phyloP scores from a whole-genome alignment of 2,797 vertebrate species.

The Liparis tanakae region DNA sequence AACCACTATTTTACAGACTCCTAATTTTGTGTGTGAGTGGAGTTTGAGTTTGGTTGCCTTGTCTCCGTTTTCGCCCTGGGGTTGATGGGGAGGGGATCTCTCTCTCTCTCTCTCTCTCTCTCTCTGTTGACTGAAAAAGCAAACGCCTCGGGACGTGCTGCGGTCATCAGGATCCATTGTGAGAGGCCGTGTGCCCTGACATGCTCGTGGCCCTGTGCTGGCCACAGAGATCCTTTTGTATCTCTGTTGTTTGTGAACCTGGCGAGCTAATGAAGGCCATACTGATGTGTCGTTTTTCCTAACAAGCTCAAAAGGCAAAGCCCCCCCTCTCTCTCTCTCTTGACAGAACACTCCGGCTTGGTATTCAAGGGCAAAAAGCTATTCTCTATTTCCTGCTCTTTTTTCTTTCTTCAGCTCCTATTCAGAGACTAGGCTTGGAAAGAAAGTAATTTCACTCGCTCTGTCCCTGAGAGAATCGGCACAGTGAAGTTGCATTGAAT shows the following conservation, averaged over 20 bases:
- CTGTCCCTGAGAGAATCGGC: slow-evolving; percentile 80
- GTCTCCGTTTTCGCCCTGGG: slow-evolving; percentile 13
- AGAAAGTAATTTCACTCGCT: slow-evolving; percentile 80
- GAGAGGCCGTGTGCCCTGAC: slow-evolving; percentile 46
- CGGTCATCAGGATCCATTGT: slow-evolving; percentile 72
- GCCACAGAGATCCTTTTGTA: slow-evolving; percentile 52
- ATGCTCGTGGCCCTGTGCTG: slow-evolving; percentile 44
- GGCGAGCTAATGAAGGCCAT: slow-evolving; percentile 69
- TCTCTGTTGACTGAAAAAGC: slow-evolving; percentile 51
- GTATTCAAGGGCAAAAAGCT: slow-evolving; percentile 77
- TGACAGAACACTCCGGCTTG: slow-evolving; percentile 65
- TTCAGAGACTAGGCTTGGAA: slow-evolving; percentile 71
- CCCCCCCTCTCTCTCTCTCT: slow-evolving; percentile 56
- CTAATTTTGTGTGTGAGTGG: slow-evolving; percentile 54
- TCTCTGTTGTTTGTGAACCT: slow-evolving; percentile 64
- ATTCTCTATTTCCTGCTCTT: slow-evolving; percentile 66
- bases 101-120: slow-evolving; percentile 24
- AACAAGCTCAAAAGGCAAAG: slow-evolving; percentile 58
- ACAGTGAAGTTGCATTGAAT: slow-evolving; percentile 78
- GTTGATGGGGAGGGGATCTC: slow-evolving; percentile 34
- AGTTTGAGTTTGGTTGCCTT: slow-evolving; percentile 40
- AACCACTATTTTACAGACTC: slow-evolving; percentile 65
- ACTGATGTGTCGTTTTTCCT: slow-evolving; percentile 69
- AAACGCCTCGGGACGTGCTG: slow-evolving; percentile 60
- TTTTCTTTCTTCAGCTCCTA: slow-evolving; percentile 70